These are phyloP conservation scores for Heliconius nattereri DNA, from an alignment of 1,140 invertebrate genomes.

Conservation along the genomic window DNA sequence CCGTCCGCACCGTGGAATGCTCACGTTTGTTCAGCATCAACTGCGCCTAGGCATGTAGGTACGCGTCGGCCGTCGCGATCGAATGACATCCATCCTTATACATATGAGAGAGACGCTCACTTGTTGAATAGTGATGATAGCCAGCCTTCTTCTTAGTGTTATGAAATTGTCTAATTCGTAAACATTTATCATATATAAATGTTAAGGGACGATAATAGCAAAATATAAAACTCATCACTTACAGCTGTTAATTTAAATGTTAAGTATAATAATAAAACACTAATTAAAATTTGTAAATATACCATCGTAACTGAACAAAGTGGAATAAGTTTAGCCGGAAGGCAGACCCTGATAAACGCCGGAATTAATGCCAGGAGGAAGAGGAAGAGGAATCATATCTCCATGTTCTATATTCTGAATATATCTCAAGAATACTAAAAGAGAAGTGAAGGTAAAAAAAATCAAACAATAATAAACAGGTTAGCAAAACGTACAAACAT, in stretches of 20 bases:
- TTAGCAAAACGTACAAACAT: constrained; percentile 6
- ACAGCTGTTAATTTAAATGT: neutral
- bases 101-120: constrained; percentile 21
- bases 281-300: no score
- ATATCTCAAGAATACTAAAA: no score
- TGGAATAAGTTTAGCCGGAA: no score
- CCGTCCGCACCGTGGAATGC: constrained; percentile 38
- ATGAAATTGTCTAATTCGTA: neutral
- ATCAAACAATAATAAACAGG: neutral
- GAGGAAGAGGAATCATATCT: neutral
- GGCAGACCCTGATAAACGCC: no score
- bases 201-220: neutral
- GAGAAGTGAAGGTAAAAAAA: no score
- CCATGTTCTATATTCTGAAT: no score
- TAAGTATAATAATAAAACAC: no score
- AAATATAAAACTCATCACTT: neutral
- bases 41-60: constrained; percentile 49
- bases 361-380: no score
- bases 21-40: constrained; percentile 47
- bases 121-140: constrained; percentile 28
- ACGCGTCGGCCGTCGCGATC: constrained; percentile 56
- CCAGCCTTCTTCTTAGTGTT: neutral
- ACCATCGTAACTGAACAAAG: no score
- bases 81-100: constrained; percentile 62
- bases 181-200: neutral